Percentiles rank a stretch among this genome's conserved stretches.
These are phyloP conservation scores for Caenorhabditis afra DNA, from an alignment of 2,888 invertebrate species.

Conservation along the genomic window DNA sequence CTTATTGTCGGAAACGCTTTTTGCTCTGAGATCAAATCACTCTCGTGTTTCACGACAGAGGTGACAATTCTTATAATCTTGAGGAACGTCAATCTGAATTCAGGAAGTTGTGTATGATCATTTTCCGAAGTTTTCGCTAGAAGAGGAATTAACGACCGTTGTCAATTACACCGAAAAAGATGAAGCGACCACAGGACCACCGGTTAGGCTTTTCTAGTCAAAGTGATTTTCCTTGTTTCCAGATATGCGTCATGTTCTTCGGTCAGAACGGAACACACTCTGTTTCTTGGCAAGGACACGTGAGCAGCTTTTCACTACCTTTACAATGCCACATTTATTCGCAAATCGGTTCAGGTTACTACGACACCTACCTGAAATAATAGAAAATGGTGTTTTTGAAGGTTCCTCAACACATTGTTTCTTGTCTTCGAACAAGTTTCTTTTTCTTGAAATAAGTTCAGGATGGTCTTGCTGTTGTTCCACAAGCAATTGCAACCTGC, in stretches of 20 bases:
- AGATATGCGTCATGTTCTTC: constrained; percentile 30
- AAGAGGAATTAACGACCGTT: neutral
- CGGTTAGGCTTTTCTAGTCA: neutral
- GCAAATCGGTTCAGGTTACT: too few species aligned
- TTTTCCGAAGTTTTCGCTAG: constrained; percentile 15
- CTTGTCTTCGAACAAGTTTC: constrained; percentile 22
- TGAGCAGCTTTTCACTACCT: constrained; percentile 31
- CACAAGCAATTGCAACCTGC: constrained; percentile 23
- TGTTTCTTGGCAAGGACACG: constrained; percentile 39
- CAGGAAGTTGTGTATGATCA: constrained; percentile 8
- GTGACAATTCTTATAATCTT: neutral
- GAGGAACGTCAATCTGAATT: neutral
- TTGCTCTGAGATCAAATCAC: neutral
- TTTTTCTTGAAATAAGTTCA: neutral
- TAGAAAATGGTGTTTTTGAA: neutral
- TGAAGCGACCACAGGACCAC: constrained; percentile 9
- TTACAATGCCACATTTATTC: constrained; percentile 28
- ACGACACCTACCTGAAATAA: too few species aligned
- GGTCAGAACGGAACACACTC: constrained; percentile 34
- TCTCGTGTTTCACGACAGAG: constrained; percentile 23
- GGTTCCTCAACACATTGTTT: constrained; percentile 31
- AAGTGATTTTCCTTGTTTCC: too few species aligned
- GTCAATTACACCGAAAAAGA: neutral
- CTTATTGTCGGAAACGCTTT: too few species aligned
- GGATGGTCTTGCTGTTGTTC: constrained; percentile 43